Evolutionary conservation across 2,888 invertebrate species (phyloP).

Genomic region (Syrista parreyssii): DNA sequence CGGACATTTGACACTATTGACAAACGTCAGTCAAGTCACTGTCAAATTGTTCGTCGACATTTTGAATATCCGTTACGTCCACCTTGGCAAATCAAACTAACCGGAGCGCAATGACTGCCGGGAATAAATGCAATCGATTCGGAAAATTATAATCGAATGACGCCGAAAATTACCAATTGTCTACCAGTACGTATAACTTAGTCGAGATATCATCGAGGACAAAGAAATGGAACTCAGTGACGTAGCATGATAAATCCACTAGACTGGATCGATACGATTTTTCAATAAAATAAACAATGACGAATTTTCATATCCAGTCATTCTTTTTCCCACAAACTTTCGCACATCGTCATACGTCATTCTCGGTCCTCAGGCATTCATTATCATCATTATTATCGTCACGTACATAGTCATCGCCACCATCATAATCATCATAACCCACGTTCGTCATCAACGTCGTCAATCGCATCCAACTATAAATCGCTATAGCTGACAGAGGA

Average conservation of each 20-base stretch:
- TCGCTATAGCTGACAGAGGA: conserved; percentile 38
- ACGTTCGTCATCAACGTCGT: conserved; percentile 15
- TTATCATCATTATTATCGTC: conserved; percentile 21
- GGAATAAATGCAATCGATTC: neutral
- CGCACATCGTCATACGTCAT: conserved; percentile 13
- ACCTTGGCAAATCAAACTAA: neutral
- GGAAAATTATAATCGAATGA: neutral
- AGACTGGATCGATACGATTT: neutral
- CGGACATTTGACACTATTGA: neutral
- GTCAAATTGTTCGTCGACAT: neutral
- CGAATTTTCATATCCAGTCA: neutral
- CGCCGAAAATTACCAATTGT: neutral
- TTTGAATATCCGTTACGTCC: neutral
- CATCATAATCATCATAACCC: conserved; percentile 15
- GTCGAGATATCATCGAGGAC: neutral
- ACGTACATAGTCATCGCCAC: conserved; percentile 13
- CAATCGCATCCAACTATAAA: conserved; percentile 9
- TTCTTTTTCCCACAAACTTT: conserved; percentile 8
- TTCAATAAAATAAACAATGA: neutral
- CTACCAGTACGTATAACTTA: neutral
- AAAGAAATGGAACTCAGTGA: neutral
- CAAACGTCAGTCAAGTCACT: neutral
- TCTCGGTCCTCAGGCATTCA: conserved; percentile 19
- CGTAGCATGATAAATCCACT: neutral
- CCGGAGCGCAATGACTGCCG: neutral